Conservation (phyloP, 2,113 vertebrate species). For the Apodemus speciosus region DNA sequence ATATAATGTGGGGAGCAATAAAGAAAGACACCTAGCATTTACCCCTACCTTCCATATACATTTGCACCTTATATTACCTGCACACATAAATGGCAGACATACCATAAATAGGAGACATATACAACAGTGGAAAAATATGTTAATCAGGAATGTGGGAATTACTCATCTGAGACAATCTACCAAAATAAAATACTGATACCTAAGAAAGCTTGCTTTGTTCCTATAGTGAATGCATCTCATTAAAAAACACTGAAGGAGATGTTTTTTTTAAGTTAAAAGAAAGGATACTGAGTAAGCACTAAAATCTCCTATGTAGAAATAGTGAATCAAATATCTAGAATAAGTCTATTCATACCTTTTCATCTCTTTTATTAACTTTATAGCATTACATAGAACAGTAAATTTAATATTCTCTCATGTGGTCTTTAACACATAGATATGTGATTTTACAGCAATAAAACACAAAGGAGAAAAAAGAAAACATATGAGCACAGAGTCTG, state of each 20-base stretch:
- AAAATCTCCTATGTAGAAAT: neutral
- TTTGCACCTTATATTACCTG: too few species aligned
- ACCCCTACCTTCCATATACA: neutral
- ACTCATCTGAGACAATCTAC: neutral
- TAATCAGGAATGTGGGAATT: neutral
- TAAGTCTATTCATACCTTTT: neutral
- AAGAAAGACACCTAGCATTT: neutral
- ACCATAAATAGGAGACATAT: neutral
- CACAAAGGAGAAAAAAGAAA: neutral
- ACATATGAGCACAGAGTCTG: neutral
- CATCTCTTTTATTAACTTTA: neutral
- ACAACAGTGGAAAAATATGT: neutral
- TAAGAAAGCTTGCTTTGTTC: neutral
- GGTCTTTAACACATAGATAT: neutral
- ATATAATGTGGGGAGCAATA: neutral
- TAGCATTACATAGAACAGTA: neutral
- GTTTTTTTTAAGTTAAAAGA: neutral
- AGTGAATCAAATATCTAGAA: neutral
- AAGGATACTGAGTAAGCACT: neutral
- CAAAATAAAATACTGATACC: neutral
- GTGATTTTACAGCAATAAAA: neutral
- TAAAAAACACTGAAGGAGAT: neutral
- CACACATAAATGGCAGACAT: neutral
- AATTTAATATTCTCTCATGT: neutral
- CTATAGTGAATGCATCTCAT: neutral